Evolutionary conservation across 2,888 invertebrate genomes (phyloP), one percentile per base, ranked within the genome.

Genomic region (Autographa gamma): DNA sequence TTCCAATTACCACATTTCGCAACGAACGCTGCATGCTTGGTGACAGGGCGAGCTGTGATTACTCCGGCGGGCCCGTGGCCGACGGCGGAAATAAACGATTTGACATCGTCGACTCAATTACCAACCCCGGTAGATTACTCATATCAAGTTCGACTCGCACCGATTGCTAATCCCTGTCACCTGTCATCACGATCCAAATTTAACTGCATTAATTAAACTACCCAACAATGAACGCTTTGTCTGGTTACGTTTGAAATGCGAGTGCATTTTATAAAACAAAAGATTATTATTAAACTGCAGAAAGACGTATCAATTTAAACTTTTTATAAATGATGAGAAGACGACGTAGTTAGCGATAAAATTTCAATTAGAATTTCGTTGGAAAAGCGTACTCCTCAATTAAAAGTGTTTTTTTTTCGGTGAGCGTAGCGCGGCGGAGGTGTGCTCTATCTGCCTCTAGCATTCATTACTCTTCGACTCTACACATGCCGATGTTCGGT

Each of bases 401-500:
- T 91, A 91, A 89, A 90, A 86, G 31, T 31, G 87, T 88, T 86
- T 90, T 92, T 38, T 90, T 92, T 92, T 86, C 62, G 73, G 60
- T 65, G 32, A 73, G 59, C 68, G 71, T 71, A 68, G 76, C 72
- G 78, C 79, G 77, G 81, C 79, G 85, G 82, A 82, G 85, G 82
- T 83, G 79, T 76, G 85, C 74, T 84, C 70, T 79, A 76, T 83
- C 81, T 77, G 76, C 82, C 86, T 86, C 88, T 76, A 88, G 88
- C 90, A 93, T 93, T 93, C 90, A 93, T 93, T 93, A 91, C 91
- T 89, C 85, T 85, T 87, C 80, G 80, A 83, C 83, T 86, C 88
- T 87, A 91, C 90, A 93, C 90, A 92, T 90, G 88, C 89, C 92
- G 86, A 91, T 92, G 93, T 93, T 93, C 90, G 88, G 83, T 91